Base-by-base conservation (phyloP, 2,888 invertebrate genomes). In the Dolichopus griseipennis region DNA sequence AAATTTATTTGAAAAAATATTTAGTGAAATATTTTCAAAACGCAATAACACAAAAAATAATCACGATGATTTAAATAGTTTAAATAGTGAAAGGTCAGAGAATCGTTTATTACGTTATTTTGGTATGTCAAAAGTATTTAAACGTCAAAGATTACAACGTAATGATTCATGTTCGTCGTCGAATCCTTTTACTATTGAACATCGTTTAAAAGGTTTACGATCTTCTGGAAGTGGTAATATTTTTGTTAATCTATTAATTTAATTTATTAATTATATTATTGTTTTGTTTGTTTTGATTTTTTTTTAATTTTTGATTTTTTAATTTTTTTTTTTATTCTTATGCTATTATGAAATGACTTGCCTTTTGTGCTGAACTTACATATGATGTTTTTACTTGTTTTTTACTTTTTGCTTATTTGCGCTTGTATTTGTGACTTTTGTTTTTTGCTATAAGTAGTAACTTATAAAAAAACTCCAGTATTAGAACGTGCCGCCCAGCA, bases 391-490 rank as follows among this genome's bases (percentile, higher is more conserved):
- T 67, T 52, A 22, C 61, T 65, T 41, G 67, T 73, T 72, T 69
- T 72, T 12, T 6, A 71, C 71, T 73, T 64, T 70, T 71, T 72
- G 72, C 73, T 75, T 75, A 76, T 27, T 27, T 4, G 2, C 27
- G 27, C 27, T 27, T 27, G 27, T 27, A 5, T 27, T 27, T 27
- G 27, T 27, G 27, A 27, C 5, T 66, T 67, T 70, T 68, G 68
- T 27, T 27, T 27, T 67, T 63, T 71, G 65, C 68, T 68, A 68
- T 75, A 85, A 90, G 90, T 91, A 85, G 91, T 92, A 83, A 91
- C 92, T 76, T 93, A 91, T 87, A 92, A 91, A 87, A 90, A 90
- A 81, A 85, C 86, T 74, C 84, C 85, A 75, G 72, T 71, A 64
- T 70, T 75, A 71, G 73, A 74, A 67, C 73, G 66, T 63, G 71